Evolutionary conservation across 2,113 vertebrate genomes (phyloP).

Genomic region (Xyrauchen texanus): DNA sequence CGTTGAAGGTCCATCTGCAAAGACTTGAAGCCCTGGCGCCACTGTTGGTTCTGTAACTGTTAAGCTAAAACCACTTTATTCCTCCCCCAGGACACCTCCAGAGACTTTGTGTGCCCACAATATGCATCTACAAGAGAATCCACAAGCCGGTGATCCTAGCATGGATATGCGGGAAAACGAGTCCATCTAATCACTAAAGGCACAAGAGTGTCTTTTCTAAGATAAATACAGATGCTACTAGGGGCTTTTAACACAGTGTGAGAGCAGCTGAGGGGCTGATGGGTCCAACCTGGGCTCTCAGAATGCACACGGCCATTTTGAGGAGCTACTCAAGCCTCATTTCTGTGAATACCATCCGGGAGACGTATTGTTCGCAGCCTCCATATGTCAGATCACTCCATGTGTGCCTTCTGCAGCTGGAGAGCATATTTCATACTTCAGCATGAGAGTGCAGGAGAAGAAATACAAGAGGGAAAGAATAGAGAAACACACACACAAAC

Average conservation of each 20-base stretch:
- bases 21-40: constrained; percentile 34
- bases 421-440: constrained; percentile 62
- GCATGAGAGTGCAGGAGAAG: constrained; percentile 57
- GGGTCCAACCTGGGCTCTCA: constrained; percentile 44
- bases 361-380: constrained; percentile 57
- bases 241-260: constrained; percentile 6
- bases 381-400: constrained; percentile 47
- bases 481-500: constrained; percentile 50
- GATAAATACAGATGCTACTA: constrained; percentile 27
- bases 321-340: constrained; percentile 25
- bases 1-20: constrained; percentile 34
- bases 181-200: constrained; percentile 10
- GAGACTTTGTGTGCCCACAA: constrained; percentile 24
- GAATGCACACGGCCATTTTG: constrained; percentile 22
- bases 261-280: constrained; percentile 9
- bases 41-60: constrained; percentile 21
- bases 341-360: constrained; percentile 34
- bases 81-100: constrained; percentile 32
- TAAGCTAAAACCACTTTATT: constrained; percentile 9
- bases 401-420: constrained; percentile 52
- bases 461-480: constrained; percentile 37
- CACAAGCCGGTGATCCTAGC: constrained; percentile 18
- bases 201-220: constrained; percentile 30
- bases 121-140: constrained; percentile 22
- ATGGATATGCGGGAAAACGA: constrained; percentile 1